Percentiles rank a stretch among this genome's conserved stretches.
phyloP scores from a whole-genome alignment of 2,797 vertebrate species.

The Numenius phaeopus region DNA sequence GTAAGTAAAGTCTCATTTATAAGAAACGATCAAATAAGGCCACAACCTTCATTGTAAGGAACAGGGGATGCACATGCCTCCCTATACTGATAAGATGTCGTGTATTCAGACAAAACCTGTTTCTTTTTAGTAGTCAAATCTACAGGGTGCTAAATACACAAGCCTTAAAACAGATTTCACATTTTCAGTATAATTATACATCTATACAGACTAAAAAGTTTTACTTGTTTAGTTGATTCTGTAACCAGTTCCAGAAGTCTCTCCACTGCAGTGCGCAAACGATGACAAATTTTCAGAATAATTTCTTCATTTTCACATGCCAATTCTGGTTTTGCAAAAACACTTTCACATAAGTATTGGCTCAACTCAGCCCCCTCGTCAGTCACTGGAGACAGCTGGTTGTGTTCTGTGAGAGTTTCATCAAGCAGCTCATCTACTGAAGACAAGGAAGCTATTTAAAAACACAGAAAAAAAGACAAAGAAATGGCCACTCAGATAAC shows the following conservation, averaged over 20 bases:
- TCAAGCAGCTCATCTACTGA: slow-evolving; percentile 54
- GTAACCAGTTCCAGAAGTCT: slow-evolving; percentile 89
- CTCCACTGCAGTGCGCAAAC: slow-evolving; percentile 87
- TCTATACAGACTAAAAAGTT: not conserved
- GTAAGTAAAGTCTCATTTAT: not conserved
- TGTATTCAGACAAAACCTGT: not conserved
- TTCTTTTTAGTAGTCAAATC: not conserved
- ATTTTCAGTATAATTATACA: not conserved
- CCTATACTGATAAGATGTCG: not conserved
- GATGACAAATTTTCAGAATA: slow-evolving; percentile 81
- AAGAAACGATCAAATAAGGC: not conserved
- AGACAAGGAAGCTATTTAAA: not conserved
- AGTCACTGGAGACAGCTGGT: slow-evolving; percentile 63
- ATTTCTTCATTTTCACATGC: slow-evolving; percentile 85
- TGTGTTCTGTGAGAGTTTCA: slow-evolving; percentile 70
- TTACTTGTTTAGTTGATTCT: slow-evolving; percentile 89
- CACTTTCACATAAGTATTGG: slow-evolving; percentile 90
- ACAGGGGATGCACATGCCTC: not conserved
- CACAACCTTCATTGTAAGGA: not conserved
- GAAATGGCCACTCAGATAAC: not conserved
- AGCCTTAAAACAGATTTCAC: not conserved
- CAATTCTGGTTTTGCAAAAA: slow-evolving; percentile 86
- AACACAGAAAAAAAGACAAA: not conserved
- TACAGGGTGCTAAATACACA: not conserved
- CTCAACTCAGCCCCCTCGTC: slow-evolving; percentile 88